Evolutionary conservation across 2,797 vertebrate genomes (phyloP).

Genomic region (Alosa sapidissima): DNA sequence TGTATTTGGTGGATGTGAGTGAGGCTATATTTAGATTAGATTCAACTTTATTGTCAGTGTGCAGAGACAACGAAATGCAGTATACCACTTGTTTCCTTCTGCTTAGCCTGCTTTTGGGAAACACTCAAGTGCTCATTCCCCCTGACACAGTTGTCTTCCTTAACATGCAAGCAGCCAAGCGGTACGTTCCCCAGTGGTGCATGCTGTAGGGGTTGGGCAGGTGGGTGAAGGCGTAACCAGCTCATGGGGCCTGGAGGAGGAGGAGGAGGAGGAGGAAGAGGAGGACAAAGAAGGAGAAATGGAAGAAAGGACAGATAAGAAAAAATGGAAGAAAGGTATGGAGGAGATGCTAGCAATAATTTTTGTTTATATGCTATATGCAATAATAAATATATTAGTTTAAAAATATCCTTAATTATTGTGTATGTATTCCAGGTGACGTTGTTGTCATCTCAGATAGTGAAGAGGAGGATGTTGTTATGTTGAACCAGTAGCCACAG

Average conservation of each 20-base stretch:
- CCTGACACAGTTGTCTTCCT: conserved; percentile 55
- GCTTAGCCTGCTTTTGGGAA: not conserved
- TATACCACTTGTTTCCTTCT: too few relatives aligned
- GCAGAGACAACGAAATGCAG: too few relatives aligned
- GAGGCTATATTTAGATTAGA: not conserved
- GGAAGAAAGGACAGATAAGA: conserved; percentile 32
- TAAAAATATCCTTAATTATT: not conserved
- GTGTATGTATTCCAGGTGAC: conserved; percentile 67
- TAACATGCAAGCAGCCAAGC: conserved; percentile 70
- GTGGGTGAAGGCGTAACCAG: conserved; percentile 85
- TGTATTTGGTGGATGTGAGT: not conserved
- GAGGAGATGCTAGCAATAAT: not conserved
- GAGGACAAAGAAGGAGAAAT: conserved; percentile 71
- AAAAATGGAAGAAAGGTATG: conserved; percentile 36
- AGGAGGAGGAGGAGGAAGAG: conserved; percentile 71
- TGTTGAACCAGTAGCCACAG: conserved; percentile 78
- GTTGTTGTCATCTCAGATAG: conserved; percentile 88
- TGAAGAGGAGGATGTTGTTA: conserved; percentile 92
- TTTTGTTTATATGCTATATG: not conserved
- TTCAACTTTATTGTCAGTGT: too few relatives aligned
- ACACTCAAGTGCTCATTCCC: not conserved
- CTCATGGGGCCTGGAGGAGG: conserved; percentile 84
- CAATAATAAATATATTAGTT: not conserved
- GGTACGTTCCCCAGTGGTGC: conserved; percentile 79
- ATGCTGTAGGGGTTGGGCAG: conserved; percentile 85